Evolutionary conservation across 2,113 vertebrate species (phyloP).

Genomic region (Donacobius atricapilla): DNA sequence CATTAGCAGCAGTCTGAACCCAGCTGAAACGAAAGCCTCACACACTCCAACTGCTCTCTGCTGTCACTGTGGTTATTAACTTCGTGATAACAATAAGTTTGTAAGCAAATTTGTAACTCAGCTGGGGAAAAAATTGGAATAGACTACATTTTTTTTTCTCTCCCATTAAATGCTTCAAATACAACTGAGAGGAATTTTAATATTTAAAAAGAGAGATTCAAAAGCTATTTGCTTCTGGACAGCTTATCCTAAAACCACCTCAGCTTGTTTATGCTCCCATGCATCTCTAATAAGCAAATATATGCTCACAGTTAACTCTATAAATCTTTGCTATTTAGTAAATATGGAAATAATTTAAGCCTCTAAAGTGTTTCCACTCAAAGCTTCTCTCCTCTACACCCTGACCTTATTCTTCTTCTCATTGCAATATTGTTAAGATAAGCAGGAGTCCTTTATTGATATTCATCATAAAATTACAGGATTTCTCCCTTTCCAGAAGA

Average conservation of each 20-base stretch:
- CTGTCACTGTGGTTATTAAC: slow-evolving; percentile 9
- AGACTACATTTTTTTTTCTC: not conserved
- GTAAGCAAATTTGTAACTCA: slow-evolving; percentile 28
- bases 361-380: not conserved
- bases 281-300: slow-evolving; percentile 19
- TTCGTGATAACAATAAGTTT: not conserved
- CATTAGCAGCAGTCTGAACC: not conserved
- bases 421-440: not conserved
- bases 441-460: not conserved
- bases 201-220: slow-evolving; percentile 32
- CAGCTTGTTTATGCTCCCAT: not conserved
- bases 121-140: not conserved
- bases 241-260: not conserved
- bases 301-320: not conserved
- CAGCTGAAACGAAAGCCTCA: not conserved
- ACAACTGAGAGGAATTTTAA: slow-evolving; percentile 17
- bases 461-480: not conserved
- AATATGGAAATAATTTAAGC: not conserved
- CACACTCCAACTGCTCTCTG: not conserved
- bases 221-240: slow-evolving; percentile 19
- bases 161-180: slow-evolving; percentile 29
- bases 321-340: not conserved
- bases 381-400: not conserved
- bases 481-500: slow-evolving; percentile 3
- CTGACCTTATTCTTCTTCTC: not conserved